Evolutionary conservation across 1,140 invertebrate species (phyloP), one percentile per base, ranked within the genome.

Genomic region (Drosophila arizonae): DNA sequence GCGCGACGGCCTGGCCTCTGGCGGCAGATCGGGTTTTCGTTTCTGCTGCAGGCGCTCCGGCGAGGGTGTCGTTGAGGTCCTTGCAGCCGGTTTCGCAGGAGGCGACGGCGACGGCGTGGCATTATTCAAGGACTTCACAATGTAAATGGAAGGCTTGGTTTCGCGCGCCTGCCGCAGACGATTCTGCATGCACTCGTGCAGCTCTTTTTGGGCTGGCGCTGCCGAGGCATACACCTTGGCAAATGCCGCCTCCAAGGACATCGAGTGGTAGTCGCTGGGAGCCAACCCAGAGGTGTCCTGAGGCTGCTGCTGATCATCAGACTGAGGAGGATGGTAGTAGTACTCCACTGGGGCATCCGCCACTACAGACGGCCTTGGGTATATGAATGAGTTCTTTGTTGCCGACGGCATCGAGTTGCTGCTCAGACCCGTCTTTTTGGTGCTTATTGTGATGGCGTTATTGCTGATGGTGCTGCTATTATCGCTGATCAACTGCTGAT

Each of bases 101-200:
- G 48, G 10, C 9, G 6, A 15, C 17, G 48, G 10, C 9, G 46
- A 36, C 6, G n/a, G 5, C 11, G 24, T 15, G 11, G 57, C 63
- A 63, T 88, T 76, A 21, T 74, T 74, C 28, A 81, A 52, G 0
- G 90, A 52, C 71, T 91, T 56, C 8, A 91, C 85, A 43, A 91
- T 91, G 52, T 78, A 91, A 15, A 91, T 91, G 28, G 81, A 80
- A 1, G 90, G 90, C 56, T 91, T 86, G 1, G 78, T 58, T 56
- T 90, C 79, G 17, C 90, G 90, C 21, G 90, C 77, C 55, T 78
- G 70, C 15, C 79, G 79, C 62, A 91, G 62, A 21, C 85, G 81
- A 50, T 72, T 62, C 52, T 91, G 84, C 54, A 91, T 82, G 6
- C 56, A 55, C 41, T 81, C 74, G 17, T 87, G 72, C 24, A 88